Conservation (phyloP, 2,797 vertebrate species). For the Jordanella pulchra region DNA sequence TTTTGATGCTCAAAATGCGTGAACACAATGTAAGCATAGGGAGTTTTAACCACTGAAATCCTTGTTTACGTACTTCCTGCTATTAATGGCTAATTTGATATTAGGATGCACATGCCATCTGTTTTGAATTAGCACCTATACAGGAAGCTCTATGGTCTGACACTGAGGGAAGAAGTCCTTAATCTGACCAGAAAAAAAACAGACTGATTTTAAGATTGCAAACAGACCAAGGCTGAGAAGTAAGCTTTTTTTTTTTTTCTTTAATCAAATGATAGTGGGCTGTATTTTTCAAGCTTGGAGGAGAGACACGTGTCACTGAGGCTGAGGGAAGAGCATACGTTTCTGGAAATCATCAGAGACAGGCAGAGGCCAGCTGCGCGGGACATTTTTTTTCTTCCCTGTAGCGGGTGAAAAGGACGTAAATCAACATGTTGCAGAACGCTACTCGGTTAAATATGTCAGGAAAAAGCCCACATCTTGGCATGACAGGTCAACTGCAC, state of each 20-base stretch:
- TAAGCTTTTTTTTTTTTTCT: background rate
- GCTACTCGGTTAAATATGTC: background rate
- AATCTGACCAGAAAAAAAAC: slow-evolving; percentile 11
- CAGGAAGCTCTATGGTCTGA: slow-evolving; percentile 51
- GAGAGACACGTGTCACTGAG: slow-evolving; percentile 52
- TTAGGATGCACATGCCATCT: slow-evolving; percentile 55
- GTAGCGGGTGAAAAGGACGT: background rate
- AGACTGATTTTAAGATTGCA: background rate
- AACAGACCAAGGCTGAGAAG: background rate
- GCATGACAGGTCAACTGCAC: background rate
- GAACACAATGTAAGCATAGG: slow-evolving; percentile 27
- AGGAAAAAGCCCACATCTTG: slow-evolving; percentile 27
- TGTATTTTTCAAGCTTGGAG: slow-evolving; percentile 10
- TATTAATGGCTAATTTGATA: slow-evolving; percentile 39
- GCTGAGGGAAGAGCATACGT: slow-evolving; percentile 54
- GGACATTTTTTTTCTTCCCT: slow-evolving; percentile 4
- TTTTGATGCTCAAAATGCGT: background rate
- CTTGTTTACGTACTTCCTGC: slow-evolving; percentile 32
- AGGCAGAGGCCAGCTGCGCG: slow-evolving; percentile 35
- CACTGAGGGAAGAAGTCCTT: slow-evolving; percentile 12
- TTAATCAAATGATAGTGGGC: slow-evolving; percentile 34
- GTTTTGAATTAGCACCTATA: slow-evolving; percentile 68
- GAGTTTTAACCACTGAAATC: slow-evolving; percentile 37
- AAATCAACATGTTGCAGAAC: background rate
- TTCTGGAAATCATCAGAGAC: slow-evolving; percentile 72